Percentiles rank a stretch among this genome's conserved stretches.
Evolutionary conservation across 2,797 vertebrate genomes (phyloP).

Genomic region (Caiman crocodilus): DNA sequence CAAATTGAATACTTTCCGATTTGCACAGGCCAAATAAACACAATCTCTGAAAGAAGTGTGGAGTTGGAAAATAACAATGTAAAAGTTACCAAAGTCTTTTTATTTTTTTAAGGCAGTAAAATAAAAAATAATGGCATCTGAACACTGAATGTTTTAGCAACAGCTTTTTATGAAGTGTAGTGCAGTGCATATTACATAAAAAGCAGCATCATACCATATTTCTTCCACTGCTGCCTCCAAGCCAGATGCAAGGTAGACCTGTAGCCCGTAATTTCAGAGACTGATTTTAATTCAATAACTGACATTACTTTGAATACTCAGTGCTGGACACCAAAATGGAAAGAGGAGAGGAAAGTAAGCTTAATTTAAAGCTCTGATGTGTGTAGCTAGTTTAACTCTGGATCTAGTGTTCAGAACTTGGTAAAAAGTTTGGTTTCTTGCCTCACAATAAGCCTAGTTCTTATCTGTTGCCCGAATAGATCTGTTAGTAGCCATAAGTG

Average conservation of each 20-base stretch:
- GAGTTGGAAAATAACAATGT: too few species aligned
- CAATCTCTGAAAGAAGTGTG: too few species aligned
- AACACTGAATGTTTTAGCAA: neutral
- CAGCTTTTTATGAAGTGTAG: neutral
- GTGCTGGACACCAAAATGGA: neutral
- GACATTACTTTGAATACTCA: neutral
- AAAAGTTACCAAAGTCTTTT: too few species aligned
- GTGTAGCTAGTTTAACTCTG: neutral
- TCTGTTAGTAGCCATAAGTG: too few species aligned
- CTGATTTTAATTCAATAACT: neutral
- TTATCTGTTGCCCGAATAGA: too few species aligned
- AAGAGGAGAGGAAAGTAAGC: neutral
- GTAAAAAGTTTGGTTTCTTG: neutral
- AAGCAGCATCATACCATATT: too few species aligned
- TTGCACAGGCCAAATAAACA: too few species aligned
- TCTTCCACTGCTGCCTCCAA: neutral
- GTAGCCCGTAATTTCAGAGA: neutral
- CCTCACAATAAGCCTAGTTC: neutral
- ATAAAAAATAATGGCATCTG: neutral
- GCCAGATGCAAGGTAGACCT: neutral
- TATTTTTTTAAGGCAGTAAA: neutral
- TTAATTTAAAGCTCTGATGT: neutral
- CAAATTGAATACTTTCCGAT: too few species aligned
- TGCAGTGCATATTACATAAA: neutral
- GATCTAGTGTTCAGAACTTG: neutral